These are phyloP conservation scores for Esox masquinongy DNA, from an alignment of 2,797 vertebrate genomes.

Conservation along the genomic window DNA sequence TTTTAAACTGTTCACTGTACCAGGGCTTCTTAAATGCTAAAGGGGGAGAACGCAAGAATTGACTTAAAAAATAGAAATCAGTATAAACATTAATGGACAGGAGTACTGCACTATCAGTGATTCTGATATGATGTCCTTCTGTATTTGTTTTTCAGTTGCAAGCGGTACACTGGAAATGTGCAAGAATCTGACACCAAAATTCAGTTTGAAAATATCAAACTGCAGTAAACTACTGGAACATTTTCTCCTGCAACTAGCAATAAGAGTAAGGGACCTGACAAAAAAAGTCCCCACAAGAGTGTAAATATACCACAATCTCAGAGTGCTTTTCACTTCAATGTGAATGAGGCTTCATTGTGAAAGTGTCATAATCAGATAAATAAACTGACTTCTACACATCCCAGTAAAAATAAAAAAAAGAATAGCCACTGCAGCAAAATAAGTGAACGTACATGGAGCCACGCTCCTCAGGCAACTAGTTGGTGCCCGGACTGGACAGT, in stretches of 20 bases:
- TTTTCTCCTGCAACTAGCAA: background rate
- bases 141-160: background rate
- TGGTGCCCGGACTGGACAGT: background rate
- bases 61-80: background rate
- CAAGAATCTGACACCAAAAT: background rate
- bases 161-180: background rate
- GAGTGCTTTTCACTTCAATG: background rate
- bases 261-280: background rate
- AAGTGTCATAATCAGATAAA: background rate
- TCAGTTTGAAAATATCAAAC: background rate
- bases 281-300: background rate
- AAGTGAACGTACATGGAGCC: background rate
- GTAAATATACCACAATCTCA: background rate
- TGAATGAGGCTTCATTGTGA: too few relatives aligned
- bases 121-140: background rate
- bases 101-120: background rate
- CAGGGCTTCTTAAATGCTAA: slow-evolving; percentile 21
- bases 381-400: background rate
- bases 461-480: background rate
- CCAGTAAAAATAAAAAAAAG: background rate
- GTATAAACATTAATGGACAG: background rate
- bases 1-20: slow-evolving; percentile 39
- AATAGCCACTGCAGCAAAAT: background rate
- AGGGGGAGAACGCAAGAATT: background rate
- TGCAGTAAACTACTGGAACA: background rate